Evolutionary conservation across 1,140 invertebrate species (phyloP), one percentile per base, ranked within the genome.

Genomic region (Cataglyphis hispanica): DNA sequence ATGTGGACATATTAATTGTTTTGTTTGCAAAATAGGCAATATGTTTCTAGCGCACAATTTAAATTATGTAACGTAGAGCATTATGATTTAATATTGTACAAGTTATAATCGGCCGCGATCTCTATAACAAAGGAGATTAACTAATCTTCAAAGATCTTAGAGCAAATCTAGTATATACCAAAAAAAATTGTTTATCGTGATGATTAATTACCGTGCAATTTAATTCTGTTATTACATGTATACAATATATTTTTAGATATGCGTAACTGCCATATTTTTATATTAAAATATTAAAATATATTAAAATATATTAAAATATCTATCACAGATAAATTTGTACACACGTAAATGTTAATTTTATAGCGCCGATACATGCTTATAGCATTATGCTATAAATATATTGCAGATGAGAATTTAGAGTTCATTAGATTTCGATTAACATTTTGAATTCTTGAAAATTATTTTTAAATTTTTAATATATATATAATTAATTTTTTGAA

Each of bases 1-100:
- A 83, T 40, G n/a, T 27, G 11, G 37, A 43, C 53, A 74, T 60
- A 72, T 83, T 83, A 83, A 83, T 83, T 83, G 78, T 72, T 83
- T 61, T 50, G 63, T 74, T 83, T 13, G 16, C 37, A 43, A 83
- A 83, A 74, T 31, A 60, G 22, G 37, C 67, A 60, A 74, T 46
- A 31, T 22, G 2, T 60, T 19, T 22, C 40, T 34, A 61, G 43
- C 53, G 22, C 50, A 60, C 60, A 83, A 72, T 58, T 61, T 1
- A 25, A 25, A 83, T 81, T 72, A 40, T 22, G 19, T 58, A 70
- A 40, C 22, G 13, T 10, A 27, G 8, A 67, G 22, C n/a, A 19
- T 60, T 31, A 31, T 67, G 76, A 53, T 78, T 78, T 50, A 25
- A 25, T 67, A n/a, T 53, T 19, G 16, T 3, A 58, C 11, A 43